These are phyloP conservation scores for Nomada ferruginata DNA, from an alignment of 2,888 invertebrate genomes.

Conservation along the genomic window DNA sequence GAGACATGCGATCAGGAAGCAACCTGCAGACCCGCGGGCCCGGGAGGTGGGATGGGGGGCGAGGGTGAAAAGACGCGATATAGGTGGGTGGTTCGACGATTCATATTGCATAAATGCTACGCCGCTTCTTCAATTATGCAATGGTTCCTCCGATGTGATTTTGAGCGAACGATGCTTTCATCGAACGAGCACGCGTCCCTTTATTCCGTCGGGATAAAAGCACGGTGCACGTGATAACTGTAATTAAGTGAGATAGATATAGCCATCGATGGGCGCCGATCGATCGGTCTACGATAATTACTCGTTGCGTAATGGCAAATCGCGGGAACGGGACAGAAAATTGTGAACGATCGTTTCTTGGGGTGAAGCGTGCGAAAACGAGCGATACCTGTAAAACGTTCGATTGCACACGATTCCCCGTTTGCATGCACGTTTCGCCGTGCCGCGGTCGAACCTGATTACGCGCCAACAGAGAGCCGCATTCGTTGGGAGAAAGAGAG, in stretches of 20 bases:
- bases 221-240: conserved; percentile 24
- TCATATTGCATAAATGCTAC: conserved; percentile 65
- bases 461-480: conserved; percentile 7
- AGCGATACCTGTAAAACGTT: background rate
- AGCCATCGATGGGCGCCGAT: conserved; percentile 39
- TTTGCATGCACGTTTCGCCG: conserved; percentile 13
- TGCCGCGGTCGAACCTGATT: conserved; percentile 27
- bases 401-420: background rate
- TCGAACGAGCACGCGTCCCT: conserved; percentile 6
- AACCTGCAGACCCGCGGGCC: background rate
- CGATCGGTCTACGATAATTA: conserved; percentile 26
- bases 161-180: conserved; percentile 40
- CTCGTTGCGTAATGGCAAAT: conserved; percentile 39
- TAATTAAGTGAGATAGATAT: conserved; percentile 37
- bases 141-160: conserved; percentile 45
- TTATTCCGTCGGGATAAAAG: background rate
- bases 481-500: conserved; percentile 46
- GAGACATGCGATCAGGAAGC: conserved; percentile 50
- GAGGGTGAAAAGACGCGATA: conserved; percentile 38
- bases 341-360: background rate
- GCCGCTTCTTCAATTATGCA: conserved; percentile 61
- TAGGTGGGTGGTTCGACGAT: conserved; percentile 33
- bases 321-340: conserved; percentile 6
- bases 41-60: background rate
- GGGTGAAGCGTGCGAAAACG: background rate